A percentile compares a stretch with the other conserved stretches of the same genome.
phyloP scores from a whole-genome alignment of 2,888 invertebrate genomes.

The Amorpha juglandis region DNA sequence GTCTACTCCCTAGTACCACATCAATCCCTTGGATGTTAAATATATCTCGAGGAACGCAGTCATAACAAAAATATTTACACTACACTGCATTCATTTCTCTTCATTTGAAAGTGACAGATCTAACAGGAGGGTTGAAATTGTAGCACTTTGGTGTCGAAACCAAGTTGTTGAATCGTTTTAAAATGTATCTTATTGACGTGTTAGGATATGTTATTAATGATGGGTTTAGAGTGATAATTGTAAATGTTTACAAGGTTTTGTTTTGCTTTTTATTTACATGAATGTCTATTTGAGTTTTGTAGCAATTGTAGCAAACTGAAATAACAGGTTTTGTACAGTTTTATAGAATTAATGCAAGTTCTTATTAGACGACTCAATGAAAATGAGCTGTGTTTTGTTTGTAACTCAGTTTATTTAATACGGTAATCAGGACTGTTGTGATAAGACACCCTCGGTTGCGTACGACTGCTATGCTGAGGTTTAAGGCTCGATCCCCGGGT shows the following conservation, averaged over 20 bases:
- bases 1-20: background rate
- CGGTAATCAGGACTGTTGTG: no score
- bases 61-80: conserved; percentile 20
- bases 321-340: background rate
- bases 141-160: background rate
- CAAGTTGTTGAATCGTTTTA: background rate
- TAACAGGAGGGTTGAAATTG: conserved; percentile 10
- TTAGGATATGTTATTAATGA: background rate
- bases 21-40: conserved; percentile 12
- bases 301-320: conserved; percentile 1
- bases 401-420: no score
- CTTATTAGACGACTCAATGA: no score
- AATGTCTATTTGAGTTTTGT: no score
- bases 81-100: conserved; percentile 17
- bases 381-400: no score
- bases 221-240: background rate
- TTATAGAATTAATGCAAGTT: no score
- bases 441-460: no score
- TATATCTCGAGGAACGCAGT: background rate
- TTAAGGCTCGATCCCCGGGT: no score
- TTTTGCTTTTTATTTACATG: background rate
- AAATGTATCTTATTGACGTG: background rate
- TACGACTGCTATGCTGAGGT: no score
- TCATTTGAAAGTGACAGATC: conserved; percentile 18
- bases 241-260: conserved; percentile 2